Evolutionary conservation across 1,140 invertebrate genomes (phyloP).

Genomic region (Dolichoris vasculosae): DNA sequence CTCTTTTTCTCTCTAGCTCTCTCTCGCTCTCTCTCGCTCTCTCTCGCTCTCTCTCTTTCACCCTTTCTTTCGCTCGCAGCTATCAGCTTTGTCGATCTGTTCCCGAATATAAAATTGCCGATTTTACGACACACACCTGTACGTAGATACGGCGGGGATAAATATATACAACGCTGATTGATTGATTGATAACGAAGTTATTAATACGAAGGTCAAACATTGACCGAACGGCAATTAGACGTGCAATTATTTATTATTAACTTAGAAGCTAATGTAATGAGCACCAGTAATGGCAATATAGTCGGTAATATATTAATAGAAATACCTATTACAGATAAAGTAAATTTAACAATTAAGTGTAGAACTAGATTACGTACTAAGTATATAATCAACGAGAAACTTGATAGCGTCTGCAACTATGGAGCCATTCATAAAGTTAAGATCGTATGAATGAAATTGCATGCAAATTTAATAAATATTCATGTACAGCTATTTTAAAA

Average conservation of each 20-base stretch:
- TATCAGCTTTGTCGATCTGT: slow-evolving; percentile 54
- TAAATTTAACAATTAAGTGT: not conserved
- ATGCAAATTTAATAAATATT: not conserved
- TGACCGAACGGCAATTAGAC: not conserved
- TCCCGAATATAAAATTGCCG: slow-evolving; percentile 59
- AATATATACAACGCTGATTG: not conserved
- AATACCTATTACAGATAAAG: not conserved
- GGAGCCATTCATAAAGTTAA: not conserved
- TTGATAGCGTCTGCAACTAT: not conserved
- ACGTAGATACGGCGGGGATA: not conserved
- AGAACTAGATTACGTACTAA: not conserved
- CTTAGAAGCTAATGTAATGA: not conserved
- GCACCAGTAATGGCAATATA: not conserved
- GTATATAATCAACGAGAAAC: not conserved
- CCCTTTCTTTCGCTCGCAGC: not conserved
- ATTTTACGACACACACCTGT: slow-evolving; percentile 57
- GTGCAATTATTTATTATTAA: not conserved
- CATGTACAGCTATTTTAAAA: not conserved
- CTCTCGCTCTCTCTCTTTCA: not conserved
- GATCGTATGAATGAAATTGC: not conserved
- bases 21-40: not conserved
- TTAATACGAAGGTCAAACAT: not conserved
- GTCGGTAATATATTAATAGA: not conserved
- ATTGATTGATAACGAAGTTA: not conserved
- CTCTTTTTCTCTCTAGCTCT: not conserved